Evolutionary conservation across 2,113 vertebrate species (phyloP).

Genomic region (Thryonomys swinderianus): DNA sequence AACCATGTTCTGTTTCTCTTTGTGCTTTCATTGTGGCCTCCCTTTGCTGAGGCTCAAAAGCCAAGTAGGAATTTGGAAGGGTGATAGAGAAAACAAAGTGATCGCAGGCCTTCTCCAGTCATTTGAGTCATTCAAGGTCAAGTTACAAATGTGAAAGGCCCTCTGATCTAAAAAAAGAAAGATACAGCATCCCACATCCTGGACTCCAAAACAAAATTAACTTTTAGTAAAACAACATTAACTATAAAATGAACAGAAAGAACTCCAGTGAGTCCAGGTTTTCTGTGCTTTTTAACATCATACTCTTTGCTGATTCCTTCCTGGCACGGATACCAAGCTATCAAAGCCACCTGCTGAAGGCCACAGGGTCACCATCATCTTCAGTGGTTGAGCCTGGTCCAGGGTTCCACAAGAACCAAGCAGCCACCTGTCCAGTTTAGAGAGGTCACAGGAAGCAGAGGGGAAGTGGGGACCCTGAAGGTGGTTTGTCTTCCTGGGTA

Average conservation of each 20-base stretch:
- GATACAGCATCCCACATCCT: background rate
- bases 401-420: background rate
- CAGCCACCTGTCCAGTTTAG: background rate
- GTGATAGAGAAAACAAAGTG: background rate
- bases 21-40: conserved; percentile 33
- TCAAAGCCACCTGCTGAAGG: background rate
- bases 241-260: background rate
- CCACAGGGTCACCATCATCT: background rate
- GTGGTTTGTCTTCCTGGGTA: background rate
- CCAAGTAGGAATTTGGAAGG: background rate
- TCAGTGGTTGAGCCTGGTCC: background rate
- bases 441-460: background rate
- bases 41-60: background rate
- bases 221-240: background rate
- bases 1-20: conserved; percentile 14
- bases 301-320: background rate
- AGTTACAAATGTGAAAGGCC: background rate
- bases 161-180: background rate
- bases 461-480: background rate
- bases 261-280: background rate
- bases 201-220: conserved; percentile 39
- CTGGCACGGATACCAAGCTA: background rate
- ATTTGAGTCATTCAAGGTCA: background rate
- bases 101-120: background rate
- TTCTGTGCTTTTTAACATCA: too few relatives aligned